Evolutionary conservation across 2,113 vertebrate species (phyloP), one percentile per base, ranked within the genome.

Genomic region (Oreocharis arfaki): DNA sequence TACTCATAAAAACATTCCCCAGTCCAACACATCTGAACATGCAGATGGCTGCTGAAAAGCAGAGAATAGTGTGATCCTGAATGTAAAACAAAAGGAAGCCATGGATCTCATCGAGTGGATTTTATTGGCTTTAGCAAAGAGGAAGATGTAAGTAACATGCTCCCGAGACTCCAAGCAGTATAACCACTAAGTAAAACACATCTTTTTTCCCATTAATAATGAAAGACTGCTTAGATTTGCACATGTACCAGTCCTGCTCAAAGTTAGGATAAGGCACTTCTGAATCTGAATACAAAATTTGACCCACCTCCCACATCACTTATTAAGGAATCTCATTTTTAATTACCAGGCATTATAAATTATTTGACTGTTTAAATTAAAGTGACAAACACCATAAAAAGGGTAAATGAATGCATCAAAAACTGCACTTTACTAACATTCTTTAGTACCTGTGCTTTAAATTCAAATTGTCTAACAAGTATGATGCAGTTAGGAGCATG

Each of bases 311-410:
- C 16, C 30, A 52, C 4, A 55, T 90, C 32, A 84, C 57, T 75
- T 89, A 87, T 74, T 87, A 93, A 77, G 39, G 32, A 90, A 74
- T n/a, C 37, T 53, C 2, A 74, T 77, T 94, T 76, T 65, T 86
- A 84, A 84, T 86, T 89, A 74, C 17, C 6, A 91, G 26, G 35
- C 32, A 57, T 81, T 68, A 83, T 55, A 78, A 93, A 89, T 56
- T 81, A 76, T 84, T 89, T 49, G 24, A 32, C 32, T 93, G 39
- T 13, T 56, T 16, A 87, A 79, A 93, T 37, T 50, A 65, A 52
- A 82, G 30, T 10, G 42, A 75, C 17, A 87, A 68, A 89, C 39
- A 67, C 32, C 32, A 52, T 8, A 17, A 47, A 64, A 84, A 69
- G 18, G 37, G 52, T 50, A 92, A 84, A 82, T 9, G 1, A 84